Evolutionary conservation across 2,888 invertebrate species (phyloP).

Genomic region (Sussaba pulchella): DNA sequence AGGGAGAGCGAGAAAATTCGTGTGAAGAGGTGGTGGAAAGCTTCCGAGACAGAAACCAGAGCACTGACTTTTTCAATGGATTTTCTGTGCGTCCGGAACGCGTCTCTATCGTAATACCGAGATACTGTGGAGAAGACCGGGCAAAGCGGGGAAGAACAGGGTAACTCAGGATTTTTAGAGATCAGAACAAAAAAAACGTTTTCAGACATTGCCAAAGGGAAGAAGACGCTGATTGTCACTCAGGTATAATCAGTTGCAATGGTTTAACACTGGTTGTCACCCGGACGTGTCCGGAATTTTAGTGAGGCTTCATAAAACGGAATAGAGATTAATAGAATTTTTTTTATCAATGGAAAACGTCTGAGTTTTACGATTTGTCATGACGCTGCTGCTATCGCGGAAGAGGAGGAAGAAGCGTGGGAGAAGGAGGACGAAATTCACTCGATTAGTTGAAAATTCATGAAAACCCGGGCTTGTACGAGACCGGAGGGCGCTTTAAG

Average conservation of each 20-base stretch:
- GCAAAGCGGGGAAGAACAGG: too few species aligned
- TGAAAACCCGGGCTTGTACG: conserved; percentile 64
- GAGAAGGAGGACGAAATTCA: conserved; percentile 63
- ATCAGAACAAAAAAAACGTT: too few species aligned
- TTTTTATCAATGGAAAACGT: conserved; percentile 20
- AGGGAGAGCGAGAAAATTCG: conserved; percentile 49
- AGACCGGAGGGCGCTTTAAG: conserved; percentile 69
- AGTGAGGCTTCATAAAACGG: too few species aligned
- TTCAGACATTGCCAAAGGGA: too few species aligned
- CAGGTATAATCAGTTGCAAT: too few species aligned
- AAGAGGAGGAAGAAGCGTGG: not conserved
- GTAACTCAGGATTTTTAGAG: too few species aligned
- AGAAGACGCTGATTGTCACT: too few species aligned
- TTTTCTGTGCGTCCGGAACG: conserved; percentile 32
- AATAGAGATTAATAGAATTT: too few species aligned
- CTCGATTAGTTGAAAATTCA: conserved; percentile 73
- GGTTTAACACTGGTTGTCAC: too few species aligned
- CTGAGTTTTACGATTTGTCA: conserved; percentile 54
- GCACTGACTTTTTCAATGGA: conserved; percentile 47
- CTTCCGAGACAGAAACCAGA: conserved; percentile 45
- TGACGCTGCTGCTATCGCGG: conserved; percentile 9
- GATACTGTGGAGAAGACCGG: not conserved
- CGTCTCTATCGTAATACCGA: conserved; percentile 28
- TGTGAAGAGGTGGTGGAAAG: conserved; percentile 34
- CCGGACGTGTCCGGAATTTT: too few species aligned